Evolutionary conservation across 2,888 invertebrate species (phyloP).

Genomic region (Noctua fimbriata): DNA sequence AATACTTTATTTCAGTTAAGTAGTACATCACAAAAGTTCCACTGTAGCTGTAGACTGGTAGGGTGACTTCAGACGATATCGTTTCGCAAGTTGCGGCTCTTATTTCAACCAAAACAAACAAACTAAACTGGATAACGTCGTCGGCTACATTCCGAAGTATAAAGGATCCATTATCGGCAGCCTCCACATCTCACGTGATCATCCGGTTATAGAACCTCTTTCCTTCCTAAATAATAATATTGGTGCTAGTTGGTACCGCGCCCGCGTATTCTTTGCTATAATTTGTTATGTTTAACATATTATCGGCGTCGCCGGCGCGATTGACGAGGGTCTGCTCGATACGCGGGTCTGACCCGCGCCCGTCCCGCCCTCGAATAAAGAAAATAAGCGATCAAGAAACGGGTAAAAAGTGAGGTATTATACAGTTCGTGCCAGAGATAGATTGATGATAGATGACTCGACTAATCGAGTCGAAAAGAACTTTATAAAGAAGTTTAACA

Average conservation of each 20-base stretch:
- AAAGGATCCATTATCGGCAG: constrained; percentile 28
- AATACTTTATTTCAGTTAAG: constrained; percentile 11
- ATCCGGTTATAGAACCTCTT: constrained; percentile 20
- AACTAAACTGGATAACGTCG: constrained; percentile 1
- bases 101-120: constrained; percentile 11
- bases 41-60: not conserved
- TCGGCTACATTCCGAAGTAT: constrained; percentile 8
- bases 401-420: constrained; percentile 42
- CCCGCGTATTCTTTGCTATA: constrained; percentile 18
- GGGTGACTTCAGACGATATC: not conserved
- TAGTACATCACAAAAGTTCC: not conserved
- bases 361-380: constrained; percentile 22
- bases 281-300: constrained; percentile 60
- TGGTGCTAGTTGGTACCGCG: constrained; percentile 3
- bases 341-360: not conserved
- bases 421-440: constrained; percentile 32
- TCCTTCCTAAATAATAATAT: constrained; percentile 1
- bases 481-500: not conserved
- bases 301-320: constrained; percentile 6
- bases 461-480: not conserved
- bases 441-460: constrained; percentile 47
- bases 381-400: constrained; percentile 49
- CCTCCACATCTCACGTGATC: constrained; percentile 12
- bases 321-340: constrained; percentile 56
- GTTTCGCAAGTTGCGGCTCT: not conserved